Conservation (phyloP, 2,113 vertebrate genomes). For the Heterochromis multidens region DNA sequence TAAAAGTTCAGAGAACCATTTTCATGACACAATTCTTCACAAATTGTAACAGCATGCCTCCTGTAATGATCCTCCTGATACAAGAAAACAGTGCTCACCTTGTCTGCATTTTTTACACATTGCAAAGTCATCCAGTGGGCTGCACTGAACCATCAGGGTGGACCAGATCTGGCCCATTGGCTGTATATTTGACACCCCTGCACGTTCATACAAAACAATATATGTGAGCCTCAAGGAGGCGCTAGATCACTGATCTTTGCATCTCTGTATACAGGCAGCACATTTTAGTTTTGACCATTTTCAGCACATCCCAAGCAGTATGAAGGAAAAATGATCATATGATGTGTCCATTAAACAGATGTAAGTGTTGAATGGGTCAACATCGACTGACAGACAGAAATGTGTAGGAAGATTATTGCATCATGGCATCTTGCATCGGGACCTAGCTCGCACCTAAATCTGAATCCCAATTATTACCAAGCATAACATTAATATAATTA, state of each 20-base stretch:
- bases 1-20: not conserved
- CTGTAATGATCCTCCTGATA: not conserved
- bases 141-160: not conserved
- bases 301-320: not conserved
- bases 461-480: not conserved
- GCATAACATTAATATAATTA: not conserved
- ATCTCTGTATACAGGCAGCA: not conserved
- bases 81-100: not conserved
- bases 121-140: not conserved
- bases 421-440: too few relatives aligned
- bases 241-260: not conserved
- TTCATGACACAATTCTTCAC: not conserved
- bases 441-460: not conserved
- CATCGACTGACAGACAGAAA: too few relatives aligned
- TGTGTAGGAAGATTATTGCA: too few relatives aligned
- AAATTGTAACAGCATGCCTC: not conserved
- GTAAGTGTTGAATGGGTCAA: too few relatives aligned
- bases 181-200: not conserved
- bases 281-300: not conserved
- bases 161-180: not conserved
- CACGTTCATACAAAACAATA: not conserved
- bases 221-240: not conserved
- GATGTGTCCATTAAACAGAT: not conserved
- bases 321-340: not conserved
- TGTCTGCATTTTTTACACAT: not conserved